phyloP scores from a whole-genome alignment of 2,113 vertebrate genomes.

The Gadus chalcogrammus region DNA sequence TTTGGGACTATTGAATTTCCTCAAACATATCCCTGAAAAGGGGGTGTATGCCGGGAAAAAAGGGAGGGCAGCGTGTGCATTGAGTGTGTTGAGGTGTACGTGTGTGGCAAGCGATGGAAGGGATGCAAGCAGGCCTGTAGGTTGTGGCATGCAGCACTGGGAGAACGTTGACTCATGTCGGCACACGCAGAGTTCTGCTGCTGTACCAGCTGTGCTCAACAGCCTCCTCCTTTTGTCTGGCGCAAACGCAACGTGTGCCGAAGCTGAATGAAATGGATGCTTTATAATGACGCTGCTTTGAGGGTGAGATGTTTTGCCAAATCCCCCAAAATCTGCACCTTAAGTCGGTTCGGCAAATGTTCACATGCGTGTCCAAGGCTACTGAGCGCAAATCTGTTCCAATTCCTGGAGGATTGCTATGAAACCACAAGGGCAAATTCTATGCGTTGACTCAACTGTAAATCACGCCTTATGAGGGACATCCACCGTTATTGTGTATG shows the following conservation, averaged over 20 bases:
- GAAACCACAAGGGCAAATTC: too few relatives aligned
- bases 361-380: too few relatives aligned
- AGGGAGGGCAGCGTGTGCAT: not conserved
- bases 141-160: conserved; percentile 38
- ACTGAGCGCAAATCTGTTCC: too few relatives aligned
- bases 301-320: too few relatives aligned
- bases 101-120: conserved; percentile 30
- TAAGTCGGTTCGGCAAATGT: too few relatives aligned
- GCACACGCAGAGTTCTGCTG: conserved; percentile 56
- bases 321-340: conserved; percentile 9
- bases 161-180: conserved; percentile 62
- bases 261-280: conserved; percentile 28
- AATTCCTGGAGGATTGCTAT: too few relatives aligned
- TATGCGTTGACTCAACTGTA: too few relatives aligned
- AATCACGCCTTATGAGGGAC: too few relatives aligned
- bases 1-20: too few relatives aligned
- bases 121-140: conserved; percentile 27
- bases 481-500: too few relatives aligned
- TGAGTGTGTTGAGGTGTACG: conserved; percentile 20
- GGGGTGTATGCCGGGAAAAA: not conserved
- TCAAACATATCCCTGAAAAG: too few relatives aligned
- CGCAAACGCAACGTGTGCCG: conserved; percentile 47
- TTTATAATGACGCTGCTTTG: too few relatives aligned
- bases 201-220: conserved; percentile 70
- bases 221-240: conserved; percentile 52